Evolutionary conservation across 2,888 invertebrate genomes (phyloP).

Genomic region (Linnaemya tessellans): DNA sequence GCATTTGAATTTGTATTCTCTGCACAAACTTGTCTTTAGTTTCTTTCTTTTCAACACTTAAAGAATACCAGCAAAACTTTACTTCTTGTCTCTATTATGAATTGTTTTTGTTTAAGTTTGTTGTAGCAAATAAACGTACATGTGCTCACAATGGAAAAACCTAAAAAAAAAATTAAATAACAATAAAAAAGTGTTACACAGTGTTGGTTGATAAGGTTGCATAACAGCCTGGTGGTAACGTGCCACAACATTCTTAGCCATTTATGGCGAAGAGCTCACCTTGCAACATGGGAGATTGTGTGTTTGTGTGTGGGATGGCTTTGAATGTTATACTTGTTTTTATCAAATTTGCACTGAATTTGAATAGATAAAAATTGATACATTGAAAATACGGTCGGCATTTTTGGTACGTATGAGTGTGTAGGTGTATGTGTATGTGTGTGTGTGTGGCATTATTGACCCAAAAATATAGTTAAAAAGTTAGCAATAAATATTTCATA

Average conservation of each 20-base stretch:
- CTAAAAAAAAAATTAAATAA: constrained; percentile 11
- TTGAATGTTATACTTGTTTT: constrained; percentile 6
- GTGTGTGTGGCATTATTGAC: constrained; percentile 54
- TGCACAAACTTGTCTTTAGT: constrained; percentile 9
- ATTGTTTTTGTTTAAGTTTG: constrained; percentile 55
- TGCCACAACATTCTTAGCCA: constrained; percentile 13
- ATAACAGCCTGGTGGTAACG: constrained; percentile 10
- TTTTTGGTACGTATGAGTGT: background rate
- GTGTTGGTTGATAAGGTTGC: constrained; percentile 47
- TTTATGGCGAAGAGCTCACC: constrained; percentile 16
- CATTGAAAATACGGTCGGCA: constrained; percentile 39
- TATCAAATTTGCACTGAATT: constrained; percentile 33
- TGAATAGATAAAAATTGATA: constrained; percentile 59
- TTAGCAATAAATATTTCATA: constrained; percentile 58
- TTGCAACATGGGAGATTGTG: background rate
- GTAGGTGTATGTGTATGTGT: background rate
- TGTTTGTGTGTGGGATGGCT: constrained; percentile 2
- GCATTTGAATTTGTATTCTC: constrained; percentile 52
- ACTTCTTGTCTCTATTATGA: constrained; percentile 57
- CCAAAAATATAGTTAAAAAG: constrained; percentile 62
- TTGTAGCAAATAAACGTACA: constrained; percentile 68
- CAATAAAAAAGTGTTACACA: constrained; percentile 46
- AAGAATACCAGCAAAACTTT: constrained; percentile 46
- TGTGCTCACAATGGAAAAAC: constrained; percentile 61
- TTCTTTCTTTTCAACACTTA: constrained; percentile 18